phyloP scores from a whole-genome alignment of 2,113 vertebrate genomes.

The Bos indicus region DNA sequence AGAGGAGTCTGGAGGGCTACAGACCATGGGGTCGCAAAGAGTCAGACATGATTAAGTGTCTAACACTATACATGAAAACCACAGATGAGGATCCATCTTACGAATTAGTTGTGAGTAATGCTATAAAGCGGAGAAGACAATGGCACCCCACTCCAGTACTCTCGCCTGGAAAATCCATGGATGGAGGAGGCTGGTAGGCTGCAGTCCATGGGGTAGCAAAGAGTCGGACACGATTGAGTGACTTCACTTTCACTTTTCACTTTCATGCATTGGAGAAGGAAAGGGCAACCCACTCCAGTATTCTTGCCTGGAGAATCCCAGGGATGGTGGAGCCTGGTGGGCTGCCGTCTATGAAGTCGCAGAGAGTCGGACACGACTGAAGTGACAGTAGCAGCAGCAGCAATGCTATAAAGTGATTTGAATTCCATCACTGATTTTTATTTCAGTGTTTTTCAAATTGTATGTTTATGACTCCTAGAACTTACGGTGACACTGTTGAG shows the following conservation, averaged over 20 bases:
- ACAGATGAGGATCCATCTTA: not conserved
- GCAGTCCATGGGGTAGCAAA: too few relatives aligned
- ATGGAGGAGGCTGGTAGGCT: too few relatives aligned
- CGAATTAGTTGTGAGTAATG: not conserved
- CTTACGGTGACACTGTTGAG: not conserved
- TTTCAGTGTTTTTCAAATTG: not conserved
- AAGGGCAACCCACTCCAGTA: too few relatives aligned
- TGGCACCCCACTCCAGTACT: too few relatives aligned
- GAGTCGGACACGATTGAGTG: rapidly evolving
- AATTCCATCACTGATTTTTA: not conserved
- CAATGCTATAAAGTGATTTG: not conserved
- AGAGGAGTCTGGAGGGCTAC: not conserved
- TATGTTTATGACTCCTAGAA: not conserved
- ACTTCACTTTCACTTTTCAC: too few relatives aligned
- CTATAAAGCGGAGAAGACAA: not conserved
- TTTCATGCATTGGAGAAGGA: too few relatives aligned
- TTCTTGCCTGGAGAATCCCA: too few relatives aligned
- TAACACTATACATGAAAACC: not conserved
- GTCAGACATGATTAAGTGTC: not conserved
- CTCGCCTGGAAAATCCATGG: too few relatives aligned
- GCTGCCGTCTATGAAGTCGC: too few relatives aligned
- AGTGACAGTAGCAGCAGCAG: too few relatives aligned
- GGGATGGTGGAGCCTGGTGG: too few relatives aligned
- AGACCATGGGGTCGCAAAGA: not conserved
- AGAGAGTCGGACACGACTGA: too few relatives aligned